Conservation (phyloP, 2,113 vertebrate species). For the Pelobates fuscus region DNA sequence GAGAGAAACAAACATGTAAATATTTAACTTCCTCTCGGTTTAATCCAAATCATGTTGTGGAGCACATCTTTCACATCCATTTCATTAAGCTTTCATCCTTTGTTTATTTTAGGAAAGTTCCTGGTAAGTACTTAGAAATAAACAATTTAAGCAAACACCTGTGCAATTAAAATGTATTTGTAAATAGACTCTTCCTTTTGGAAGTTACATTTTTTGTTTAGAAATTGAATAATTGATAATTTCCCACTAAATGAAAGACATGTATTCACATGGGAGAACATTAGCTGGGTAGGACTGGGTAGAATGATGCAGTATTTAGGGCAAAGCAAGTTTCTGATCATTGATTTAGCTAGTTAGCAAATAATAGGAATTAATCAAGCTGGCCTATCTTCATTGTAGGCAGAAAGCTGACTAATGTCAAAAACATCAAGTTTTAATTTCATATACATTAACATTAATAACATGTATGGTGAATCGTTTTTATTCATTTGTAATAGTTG, state of each 20-base stretch:
- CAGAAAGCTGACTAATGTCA: too few species aligned
- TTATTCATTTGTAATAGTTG: too few species aligned
- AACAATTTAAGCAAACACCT: slow-evolving; percentile 31
- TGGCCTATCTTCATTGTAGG: too few species aligned
- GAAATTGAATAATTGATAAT: neutral
- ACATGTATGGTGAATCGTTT: too few species aligned
- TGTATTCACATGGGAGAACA: neutral
- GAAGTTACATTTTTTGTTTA: neutral
- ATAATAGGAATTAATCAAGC: too few species aligned
- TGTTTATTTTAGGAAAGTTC: slow-evolving; percentile 38
- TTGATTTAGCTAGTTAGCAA: too few species aligned
- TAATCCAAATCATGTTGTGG: slow-evolving; percentile 59
- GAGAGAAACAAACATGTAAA: slow-evolving; percentile 64
- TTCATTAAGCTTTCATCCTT: slow-evolving; percentile 55
- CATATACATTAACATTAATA: too few species aligned
- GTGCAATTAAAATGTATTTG: neutral
- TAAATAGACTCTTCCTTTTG: neutral
- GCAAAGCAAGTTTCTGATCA: slow-evolving; percentile 4
- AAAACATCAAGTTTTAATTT: too few species aligned
- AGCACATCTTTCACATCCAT: slow-evolving; percentile 61
- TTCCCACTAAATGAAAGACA: neutral
- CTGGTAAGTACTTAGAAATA: neutral
- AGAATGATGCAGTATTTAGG: neutral
- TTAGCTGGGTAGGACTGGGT: neutral
- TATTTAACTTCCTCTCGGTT: slow-evolving; percentile 60